These are phyloP conservation scores for Tetragonisca angustula DNA, from an alignment of 2,888 invertebrate species.

Conservation along the genomic window DNA sequence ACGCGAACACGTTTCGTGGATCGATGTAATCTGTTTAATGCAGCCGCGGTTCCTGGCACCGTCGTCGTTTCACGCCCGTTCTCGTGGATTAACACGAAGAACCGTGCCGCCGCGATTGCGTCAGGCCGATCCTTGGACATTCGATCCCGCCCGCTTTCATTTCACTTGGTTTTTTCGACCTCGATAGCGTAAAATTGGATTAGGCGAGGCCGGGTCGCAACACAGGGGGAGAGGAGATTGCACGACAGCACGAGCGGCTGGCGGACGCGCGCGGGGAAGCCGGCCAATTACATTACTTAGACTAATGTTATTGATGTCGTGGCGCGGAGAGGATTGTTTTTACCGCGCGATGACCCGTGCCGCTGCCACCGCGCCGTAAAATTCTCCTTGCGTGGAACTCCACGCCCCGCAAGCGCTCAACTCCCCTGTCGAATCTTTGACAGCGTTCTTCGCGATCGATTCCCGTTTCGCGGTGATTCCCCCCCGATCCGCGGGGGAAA, in stretches of 20 bases:
- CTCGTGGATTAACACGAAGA: background rate
- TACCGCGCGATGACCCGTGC: constrained; percentile 18
- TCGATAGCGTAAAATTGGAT: constrained; percentile 44
- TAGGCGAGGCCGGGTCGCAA: constrained; percentile 41
- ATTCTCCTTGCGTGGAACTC: constrained; percentile 1
- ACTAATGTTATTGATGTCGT: constrained; percentile 79
- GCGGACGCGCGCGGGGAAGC: constrained; percentile 19
- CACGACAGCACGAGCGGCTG: constrained; percentile 50
- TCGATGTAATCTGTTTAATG: background rate
- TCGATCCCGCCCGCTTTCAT: constrained; percentile 13
- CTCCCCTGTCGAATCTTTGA: background rate
- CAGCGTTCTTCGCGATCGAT: constrained; percentile 23
- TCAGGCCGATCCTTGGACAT: background rate
- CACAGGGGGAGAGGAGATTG: constrained; percentile 39
- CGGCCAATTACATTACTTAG: constrained; percentile 79
- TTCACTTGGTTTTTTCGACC: constrained; percentile 26
- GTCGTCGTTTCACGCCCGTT: background rate
- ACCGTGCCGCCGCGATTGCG: background rate
- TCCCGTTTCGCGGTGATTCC: background rate
- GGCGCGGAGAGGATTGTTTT: constrained; percentile 58
- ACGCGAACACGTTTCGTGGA: background rate
- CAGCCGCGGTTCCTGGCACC: background rate
- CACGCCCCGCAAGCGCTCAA: background rate
- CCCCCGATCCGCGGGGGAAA: background rate
- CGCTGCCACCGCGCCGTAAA: background rate